Evolutionary conservation across 2,888 invertebrate species (phyloP), one percentile per base, ranked within the genome.

Genomic region (Piscicola geometra): DNA sequence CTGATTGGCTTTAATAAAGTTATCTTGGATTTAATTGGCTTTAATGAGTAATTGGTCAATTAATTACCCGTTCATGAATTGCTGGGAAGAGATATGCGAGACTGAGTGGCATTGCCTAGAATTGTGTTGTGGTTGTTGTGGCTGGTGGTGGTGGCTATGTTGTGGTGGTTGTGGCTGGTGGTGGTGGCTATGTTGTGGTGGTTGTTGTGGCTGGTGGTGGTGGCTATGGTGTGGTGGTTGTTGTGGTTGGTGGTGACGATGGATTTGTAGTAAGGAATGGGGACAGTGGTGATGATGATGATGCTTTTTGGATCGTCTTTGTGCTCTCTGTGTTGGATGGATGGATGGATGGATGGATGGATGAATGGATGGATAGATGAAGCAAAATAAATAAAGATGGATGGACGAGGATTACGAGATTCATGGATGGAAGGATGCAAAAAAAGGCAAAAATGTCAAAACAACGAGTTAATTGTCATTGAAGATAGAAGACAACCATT

Each of bases 231-330:
- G 60, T 56, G 5, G 60, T 56, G 21, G n/a, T 5, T 18, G n/a
- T 18, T 25, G n/a, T 18, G 25, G 60, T 15, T 5, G n/a, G 25
- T 18, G 3, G 25, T 5, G 60, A 25, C n/a, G 60, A 25, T 25
- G 21, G 60, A 9, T 5, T 5, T 41, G 60, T 56, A 18, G 60
- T 15, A 3, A 5, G n/a, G 25, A 5, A 56, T 25, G 60, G 5
- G n/a, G 60, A 25, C 5, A 21, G 60, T 56, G 60, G n/a, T 25
- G n/a, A 56, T 56, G 60, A 56, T 56, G 60, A 56, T 25, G 60
- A 25, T 56, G n/a, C 21, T 21, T 18, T 25, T 56, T 18, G 60
- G 21, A 56, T 56, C 60, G 21, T 21, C n/a, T 56, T n/a, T 15
- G 60, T 18, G 60, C 60, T 25, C n/a, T 56, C 25, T 25, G 21